Evolutionary conservation across 2,888 invertebrate species (phyloP).

Genomic region (Criorhina ranunculi): DNA sequence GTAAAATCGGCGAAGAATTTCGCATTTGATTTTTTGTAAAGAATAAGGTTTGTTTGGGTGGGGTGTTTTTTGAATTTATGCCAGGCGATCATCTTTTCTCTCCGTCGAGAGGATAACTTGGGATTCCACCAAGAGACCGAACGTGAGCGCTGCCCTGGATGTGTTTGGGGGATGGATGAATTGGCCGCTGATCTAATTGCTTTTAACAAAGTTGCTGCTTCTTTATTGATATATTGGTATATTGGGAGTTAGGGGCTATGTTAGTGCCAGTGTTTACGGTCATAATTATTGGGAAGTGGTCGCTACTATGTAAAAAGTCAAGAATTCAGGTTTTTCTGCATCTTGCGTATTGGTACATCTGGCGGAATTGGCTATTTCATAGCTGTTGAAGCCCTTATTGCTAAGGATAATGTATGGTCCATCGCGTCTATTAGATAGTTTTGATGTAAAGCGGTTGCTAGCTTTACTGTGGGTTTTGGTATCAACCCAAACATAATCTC

Average conservation of each 20-base stretch:
- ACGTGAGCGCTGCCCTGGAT: not conserved
- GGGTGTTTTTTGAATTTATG: constrained; percentile 8
- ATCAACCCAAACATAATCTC: constrained; percentile 31
- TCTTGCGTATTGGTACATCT: no score
- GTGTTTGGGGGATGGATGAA: not conserved
- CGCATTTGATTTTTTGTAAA: constrained; percentile 22
- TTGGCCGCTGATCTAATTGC: constrained; percentile 24
- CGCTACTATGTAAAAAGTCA: no score
- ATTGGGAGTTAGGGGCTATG: no score
- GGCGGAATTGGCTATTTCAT: constrained; percentile 8
- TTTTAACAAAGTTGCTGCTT: not conserved
- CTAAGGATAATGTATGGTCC: not conserved
- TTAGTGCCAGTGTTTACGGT: no score
- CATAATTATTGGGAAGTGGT: no score
- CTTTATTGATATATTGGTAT: constrained; percentile 22
- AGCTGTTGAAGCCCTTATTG: constrained; percentile 13
- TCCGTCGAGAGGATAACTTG: not conserved
- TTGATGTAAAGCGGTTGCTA: constrained; percentile 11
- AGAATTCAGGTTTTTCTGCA: no score
- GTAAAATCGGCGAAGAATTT: constrained; percentile 20
- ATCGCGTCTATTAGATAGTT: constrained; percentile 10
- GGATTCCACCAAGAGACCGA: not conserved
- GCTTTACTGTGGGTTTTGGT: constrained; percentile 29
- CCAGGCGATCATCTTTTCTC: constrained; percentile 18
- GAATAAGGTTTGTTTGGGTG: not conserved